Evolutionary conservation across 2,888 invertebrate genomes (phyloP), one percentile per base, ranked within the genome.

Genomic region (Stegophylla sp.): DNA sequence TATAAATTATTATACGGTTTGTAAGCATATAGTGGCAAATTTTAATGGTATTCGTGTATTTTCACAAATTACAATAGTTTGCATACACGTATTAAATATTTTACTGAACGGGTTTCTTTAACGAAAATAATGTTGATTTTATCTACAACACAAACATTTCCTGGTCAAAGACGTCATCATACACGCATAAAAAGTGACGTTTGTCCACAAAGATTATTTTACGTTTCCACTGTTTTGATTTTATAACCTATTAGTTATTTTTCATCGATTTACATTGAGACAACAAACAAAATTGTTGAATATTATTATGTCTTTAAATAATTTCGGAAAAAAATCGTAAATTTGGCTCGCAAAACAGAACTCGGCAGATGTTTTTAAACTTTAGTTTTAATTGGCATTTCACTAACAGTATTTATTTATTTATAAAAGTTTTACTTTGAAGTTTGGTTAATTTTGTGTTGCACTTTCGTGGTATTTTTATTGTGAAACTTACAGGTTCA

Each of bases 361-460:
- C 43, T 45, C n/a, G 10, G 10, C 20, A 41, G 28, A 74, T 43
- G 48, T 28, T 61, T 34, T 26, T 45, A 12, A 34, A 74, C 23
- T 26, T 51, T 41, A 20, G 23, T 75, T 51, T 28, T 75, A 66
- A 66, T 76, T 76, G 75, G 53, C 75, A 64, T 56, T 59, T 26
- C 59, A 43, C 73, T 23, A 43, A 17, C 41, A 12, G 23, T 53
- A 66, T 53, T 7, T 76, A 75, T 75, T 53, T 59, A 23, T 59
- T 23, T 53, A 66, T 66, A 43, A 76, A 66, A 76, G 53, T 53
- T 75, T 64, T 17, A 41, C 64, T 76, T 53, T 76, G 75, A 66
- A 66, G 64, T 66, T 26, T 9, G 12, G 41, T 64, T 43, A 26
- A 66, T 66, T 76, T 66, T 66, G 20, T 63, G 51, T 61, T 61